Evolutionary conservation across 2,113 vertebrate genomes (phyloP).

Genomic region (Nannobrachium achirus): DNA sequence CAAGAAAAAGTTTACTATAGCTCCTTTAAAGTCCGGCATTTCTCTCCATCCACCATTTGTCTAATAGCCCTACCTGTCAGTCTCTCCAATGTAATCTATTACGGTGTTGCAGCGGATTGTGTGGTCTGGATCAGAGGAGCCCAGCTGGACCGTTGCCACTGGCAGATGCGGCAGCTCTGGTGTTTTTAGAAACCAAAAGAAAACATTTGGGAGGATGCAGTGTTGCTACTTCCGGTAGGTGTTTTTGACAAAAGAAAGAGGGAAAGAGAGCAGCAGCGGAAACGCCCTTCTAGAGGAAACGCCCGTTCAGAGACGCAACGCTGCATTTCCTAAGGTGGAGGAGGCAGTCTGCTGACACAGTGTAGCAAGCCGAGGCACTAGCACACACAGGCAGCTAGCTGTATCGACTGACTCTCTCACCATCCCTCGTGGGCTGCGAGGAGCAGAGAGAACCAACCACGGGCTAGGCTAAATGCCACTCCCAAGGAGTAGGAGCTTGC

Average conservation of each 20-base stretch:
- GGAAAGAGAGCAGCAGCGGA: conserved; percentile 49
- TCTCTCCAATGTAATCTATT: conserved; percentile 35
- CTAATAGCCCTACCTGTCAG: conserved; percentile 12
- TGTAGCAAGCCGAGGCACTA: conserved; percentile 24
- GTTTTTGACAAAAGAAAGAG: conserved; percentile 69
- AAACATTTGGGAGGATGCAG: conserved; percentile 56
- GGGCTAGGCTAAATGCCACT: conserved; percentile 1
- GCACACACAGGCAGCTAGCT: neutral
- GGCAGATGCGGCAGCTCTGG: conserved; percentile 30
- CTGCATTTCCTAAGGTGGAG: conserved; percentile 25
- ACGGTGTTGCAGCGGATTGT: conserved; percentile 30
- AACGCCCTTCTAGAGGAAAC: conserved; percentile 69
- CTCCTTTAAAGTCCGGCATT: neutral
- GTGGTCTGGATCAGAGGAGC: conserved; percentile 19
- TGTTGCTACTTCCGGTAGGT: conserved; percentile 68
- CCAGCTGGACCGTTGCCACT: conserved; percentile 33
- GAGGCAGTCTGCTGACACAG: conserved; percentile 34
- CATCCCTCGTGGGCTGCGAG: conserved; percentile 11
- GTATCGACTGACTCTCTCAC: neutral
- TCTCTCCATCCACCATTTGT: conserved; percentile 11
- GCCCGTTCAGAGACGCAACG: conserved; percentile 43
- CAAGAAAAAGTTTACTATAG: no score
- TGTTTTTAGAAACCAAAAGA: conserved; percentile 49
- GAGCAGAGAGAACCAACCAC: conserved; percentile 17
- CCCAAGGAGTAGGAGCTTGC: conserved; percentile 6